Percentiles rank a stretch among this genome's conserved stretches.
Evolutionary conservation across 2,797 vertebrate species (phyloP).

Genomic region (Macropus fuliginosus): DNA sequence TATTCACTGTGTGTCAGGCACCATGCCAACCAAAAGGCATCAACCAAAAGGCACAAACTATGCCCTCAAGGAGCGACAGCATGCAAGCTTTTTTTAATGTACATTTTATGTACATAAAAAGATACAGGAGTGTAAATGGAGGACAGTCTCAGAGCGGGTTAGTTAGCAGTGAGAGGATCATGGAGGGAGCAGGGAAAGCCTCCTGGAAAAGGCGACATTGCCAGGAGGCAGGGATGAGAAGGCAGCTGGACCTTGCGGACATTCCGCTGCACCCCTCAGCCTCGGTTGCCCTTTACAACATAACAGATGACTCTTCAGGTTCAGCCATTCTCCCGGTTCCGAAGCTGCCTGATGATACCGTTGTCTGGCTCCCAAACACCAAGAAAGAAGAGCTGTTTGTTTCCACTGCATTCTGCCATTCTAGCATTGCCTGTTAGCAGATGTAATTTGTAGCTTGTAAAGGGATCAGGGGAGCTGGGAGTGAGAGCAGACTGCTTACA

Average conservation of each 20-base stretch:
- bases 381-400: conserved; percentile 17
- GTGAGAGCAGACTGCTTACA: not conserved
- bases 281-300: not conserved
- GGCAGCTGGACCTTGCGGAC: not conserved
- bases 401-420: not conserved
- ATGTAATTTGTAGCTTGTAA: conserved; percentile 2
- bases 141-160: no score
- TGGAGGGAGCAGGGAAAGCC: not conserved
- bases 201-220: not conserved
- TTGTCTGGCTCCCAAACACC: not conserved
- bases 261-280: not conserved
- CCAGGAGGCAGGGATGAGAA: no score
- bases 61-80: not conserved
- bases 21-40: no score
- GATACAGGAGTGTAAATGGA: not conserved
- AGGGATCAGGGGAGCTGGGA: not conserved
- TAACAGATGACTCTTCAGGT: not conserved
- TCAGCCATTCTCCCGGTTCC: not conserved
- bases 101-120: not conserved
- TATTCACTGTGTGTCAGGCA: not conserved
- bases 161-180: not conserved
- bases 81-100: not conserved
- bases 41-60: no score
- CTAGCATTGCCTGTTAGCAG: not conserved
- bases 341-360: not conserved